Percentiles rank a stretch among this genome's conserved stretches.
Evolutionary conservation across 2,797 vertebrate genomes (phyloP).

Genomic region (Onychomys leucogaster): DNA sequence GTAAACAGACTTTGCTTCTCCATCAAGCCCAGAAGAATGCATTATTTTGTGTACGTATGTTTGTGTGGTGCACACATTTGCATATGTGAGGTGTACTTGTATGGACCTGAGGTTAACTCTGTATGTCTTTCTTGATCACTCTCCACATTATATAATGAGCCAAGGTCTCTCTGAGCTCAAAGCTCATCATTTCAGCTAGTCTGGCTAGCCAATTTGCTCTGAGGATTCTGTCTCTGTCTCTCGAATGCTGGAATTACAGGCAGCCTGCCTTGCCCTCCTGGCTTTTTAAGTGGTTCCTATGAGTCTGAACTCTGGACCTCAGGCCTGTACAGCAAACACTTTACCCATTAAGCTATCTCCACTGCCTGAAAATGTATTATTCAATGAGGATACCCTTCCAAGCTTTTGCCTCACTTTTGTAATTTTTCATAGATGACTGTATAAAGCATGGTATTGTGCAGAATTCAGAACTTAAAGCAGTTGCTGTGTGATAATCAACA

Average conservation of each 20-base stretch:
- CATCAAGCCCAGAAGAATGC: background rate
- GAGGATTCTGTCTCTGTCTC: background rate
- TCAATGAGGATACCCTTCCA: background rate
- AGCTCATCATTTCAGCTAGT: background rate
- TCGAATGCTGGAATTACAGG: background rate
- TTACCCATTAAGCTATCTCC: background rate
- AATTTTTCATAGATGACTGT: background rate
- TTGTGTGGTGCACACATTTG: background rate
- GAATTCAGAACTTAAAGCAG: background rate
- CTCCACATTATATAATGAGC: background rate
- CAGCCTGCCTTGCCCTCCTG: background rate
- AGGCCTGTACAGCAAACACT: background rate
- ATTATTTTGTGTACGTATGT: background rate
- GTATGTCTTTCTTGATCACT: background rate
- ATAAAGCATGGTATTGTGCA: background rate
- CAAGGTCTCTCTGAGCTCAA: background rate
- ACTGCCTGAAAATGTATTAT: background rate
- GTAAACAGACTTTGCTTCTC: background rate
- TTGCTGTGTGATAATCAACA: background rate
- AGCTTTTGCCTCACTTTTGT: conserved; percentile 1
- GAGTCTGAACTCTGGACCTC: background rate
- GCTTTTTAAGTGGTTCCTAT: background rate
- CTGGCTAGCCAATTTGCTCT: background rate
- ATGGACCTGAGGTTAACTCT: background rate
- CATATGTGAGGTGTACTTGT: background rate